These are phyloP conservation scores for Sternotherus odoratus DNA, from an alignment of 2,797 vertebrate genomes.

Conservation along the genomic window DNA sequence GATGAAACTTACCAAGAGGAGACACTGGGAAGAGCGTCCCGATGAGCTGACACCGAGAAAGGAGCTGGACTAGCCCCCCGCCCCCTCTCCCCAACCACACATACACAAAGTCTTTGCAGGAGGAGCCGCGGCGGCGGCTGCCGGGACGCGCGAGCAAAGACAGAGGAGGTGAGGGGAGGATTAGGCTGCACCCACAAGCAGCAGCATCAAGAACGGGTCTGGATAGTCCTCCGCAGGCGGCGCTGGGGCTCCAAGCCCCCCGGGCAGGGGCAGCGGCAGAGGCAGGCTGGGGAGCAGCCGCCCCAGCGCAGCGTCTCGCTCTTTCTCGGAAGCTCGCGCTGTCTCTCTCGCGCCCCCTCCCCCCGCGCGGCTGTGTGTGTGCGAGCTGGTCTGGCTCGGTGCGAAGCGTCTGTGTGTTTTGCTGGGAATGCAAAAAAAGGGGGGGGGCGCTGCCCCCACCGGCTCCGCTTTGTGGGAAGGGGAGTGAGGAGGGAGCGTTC, in stretches of 20 bases:
- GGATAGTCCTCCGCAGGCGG: conserved; percentile 84
- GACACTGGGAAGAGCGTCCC: conserved; percentile 39
- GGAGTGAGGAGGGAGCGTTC: conserved; percentile 32
- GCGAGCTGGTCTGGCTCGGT: conserved; percentile 45
- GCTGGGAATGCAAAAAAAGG: conserved; percentile 54
- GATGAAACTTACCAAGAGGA: conserved; percentile 54
- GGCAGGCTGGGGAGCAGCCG: conserved; percentile 58
- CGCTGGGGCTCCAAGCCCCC: background rate
- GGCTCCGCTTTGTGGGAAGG: conserved; percentile 15
- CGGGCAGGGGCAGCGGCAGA: conserved; percentile 6
- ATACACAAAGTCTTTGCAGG: conserved; percentile 66
- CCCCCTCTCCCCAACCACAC: background rate
- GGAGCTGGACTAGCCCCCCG: background rate
- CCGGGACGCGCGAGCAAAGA: conserved; percentile 31
- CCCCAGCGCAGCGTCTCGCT: conserved; percentile 75
- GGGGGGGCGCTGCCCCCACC: background rate
- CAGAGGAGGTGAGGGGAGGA: background rate
- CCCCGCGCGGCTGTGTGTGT: conserved; percentile 20
- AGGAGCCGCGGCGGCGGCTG: conserved; percentile 31
- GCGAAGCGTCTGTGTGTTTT: conserved; percentile 52
- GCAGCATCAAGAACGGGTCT: conserved; percentile 81
- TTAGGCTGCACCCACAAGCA: conserved; percentile 79
- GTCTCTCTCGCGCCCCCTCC: conserved; percentile 63
- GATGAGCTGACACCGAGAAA: conserved; percentile 32
- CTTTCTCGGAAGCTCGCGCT: conserved; percentile 78